A percentile compares a stretch with the other conserved stretches of the same genome.
These are phyloP conservation scores for Zaprionus ghesquierei DNA, from an alignment of 1,140 invertebrate species.

Conservation along the genomic window DNA sequence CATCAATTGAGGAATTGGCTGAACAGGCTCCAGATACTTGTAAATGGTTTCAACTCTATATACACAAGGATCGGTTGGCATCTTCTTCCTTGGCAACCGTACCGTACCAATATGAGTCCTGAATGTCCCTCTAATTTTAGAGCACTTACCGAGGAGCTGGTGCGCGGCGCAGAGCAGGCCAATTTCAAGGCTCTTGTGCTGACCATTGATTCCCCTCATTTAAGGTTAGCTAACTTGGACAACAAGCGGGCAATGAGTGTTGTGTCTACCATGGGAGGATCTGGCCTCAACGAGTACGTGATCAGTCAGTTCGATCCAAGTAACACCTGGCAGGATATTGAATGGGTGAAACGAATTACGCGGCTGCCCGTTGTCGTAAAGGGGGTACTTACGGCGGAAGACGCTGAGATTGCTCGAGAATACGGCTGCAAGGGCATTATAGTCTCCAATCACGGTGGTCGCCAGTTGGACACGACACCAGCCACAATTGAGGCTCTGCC, in stretches of 20 bases:
- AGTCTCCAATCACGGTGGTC: slow-evolving; percentile 96
- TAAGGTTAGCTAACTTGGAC: slow-evolving; percentile 89
- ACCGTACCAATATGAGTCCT: neutral
- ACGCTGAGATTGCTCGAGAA: slow-evolving; percentile 90
- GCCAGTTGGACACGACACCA: slow-evolving; percentile 93
- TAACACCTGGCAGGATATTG: slow-evolving; percentile 92
- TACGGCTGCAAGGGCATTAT: slow-evolving; percentile 90
- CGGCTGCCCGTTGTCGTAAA: slow-evolving; percentile 93
- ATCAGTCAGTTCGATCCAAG: slow-evolving; percentile 89
- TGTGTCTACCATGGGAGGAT: slow-evolving; percentile 84
- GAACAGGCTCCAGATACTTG: slow-evolving; percentile 88
- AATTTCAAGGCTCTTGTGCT: slow-evolving; percentile 94
- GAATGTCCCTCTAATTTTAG: slow-evolving; percentile 72
- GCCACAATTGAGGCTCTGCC: slow-evolving; percentile 94
- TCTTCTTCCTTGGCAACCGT: neutral
- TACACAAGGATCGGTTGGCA: slow-evolving; percentile 86
- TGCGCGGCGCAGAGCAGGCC: slow-evolving; percentile 90
- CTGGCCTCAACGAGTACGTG: slow-evolving; percentile 90
- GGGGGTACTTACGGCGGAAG: slow-evolving; percentile 93
- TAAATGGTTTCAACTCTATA: slow-evolving; percentile 96
- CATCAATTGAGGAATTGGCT: slow-evolving; percentile 94
- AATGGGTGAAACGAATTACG: slow-evolving; percentile 92
- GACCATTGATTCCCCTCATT: slow-evolving; percentile 95
- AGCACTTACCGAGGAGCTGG: slow-evolving; percentile 88
- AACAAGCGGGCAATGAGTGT: slow-evolving; percentile 84